Evolutionary conservation across 2,888 invertebrate species (phyloP), one percentile per base, ranked within the genome.

Genomic region (Nomada ferruginata): DNA sequence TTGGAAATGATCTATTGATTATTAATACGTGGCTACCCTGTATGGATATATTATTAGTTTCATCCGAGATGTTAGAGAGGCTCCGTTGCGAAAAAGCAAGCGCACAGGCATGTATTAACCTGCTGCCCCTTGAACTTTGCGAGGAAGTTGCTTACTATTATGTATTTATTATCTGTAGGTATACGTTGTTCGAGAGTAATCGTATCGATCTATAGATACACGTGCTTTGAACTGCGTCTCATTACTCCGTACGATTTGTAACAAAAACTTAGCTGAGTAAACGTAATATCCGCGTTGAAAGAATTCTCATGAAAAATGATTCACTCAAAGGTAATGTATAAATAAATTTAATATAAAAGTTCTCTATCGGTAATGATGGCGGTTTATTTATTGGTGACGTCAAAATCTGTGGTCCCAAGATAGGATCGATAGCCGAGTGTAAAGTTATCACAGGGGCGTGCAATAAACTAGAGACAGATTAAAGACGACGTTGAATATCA

Each of bases 71-170:
- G 71, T 65, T 76, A 73, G 73, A 59, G 75, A 84, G 61, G 60
- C 53, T 68, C 68, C 75, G 71, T 50, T 13, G 60, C 76, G 73
- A 78, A 74, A 78, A 79, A 85, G 74, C 65, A 73, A 76, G 85
- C 83, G 63, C 74, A 64, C 74, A 44, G 71, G 75, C 79, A 87
- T 88, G 74, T 87, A 86, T 87, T 87, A 86, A 87, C 86, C 86
- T 66, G 75, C 68, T 86, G 86, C 88, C 86, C 87, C 85, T 88
- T 87, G 88, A 87, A 87, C 87, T 87, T 88, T 85, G 44, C 78
- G 53, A 83, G 79, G 76, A 87, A 84, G 82, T 87, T 83, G 77
- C 53, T 79, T 75, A 76, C 78, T 72, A 80, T 77, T 83, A 74
- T 72, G 74, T 77, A 83, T 83, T 83, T 86, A 80, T 78, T 76